Base-by-base conservation (phyloP, 2,888 invertebrate species). In the Scelioninae gen. 1 region DNA sequence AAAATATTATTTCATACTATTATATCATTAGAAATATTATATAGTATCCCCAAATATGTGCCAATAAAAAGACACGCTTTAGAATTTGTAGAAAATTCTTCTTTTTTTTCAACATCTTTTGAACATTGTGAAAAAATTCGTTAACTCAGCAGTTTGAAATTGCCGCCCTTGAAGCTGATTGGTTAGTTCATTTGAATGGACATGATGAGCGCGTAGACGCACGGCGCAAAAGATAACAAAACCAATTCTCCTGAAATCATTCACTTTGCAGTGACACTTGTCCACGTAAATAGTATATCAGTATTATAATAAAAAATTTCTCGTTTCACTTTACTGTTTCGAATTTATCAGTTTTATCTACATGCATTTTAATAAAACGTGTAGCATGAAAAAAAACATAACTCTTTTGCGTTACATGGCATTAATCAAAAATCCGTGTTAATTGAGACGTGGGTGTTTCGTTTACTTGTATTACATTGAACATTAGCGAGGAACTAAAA, bases 201-300 rank as follows among this genome's bases (percentile, higher is more conserved):
- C 23, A 23, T 23, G 23, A 23, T 23, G 23, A 23, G 23, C 23
- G 23, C 23, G 23, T 23, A 23, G n/a, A n/a, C n/a, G 11, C 43
- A 43, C 5, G 1, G 11, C 43, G 43, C 43, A 43, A 43, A 23
- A 23, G 23, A 1, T 23, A 8, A 43, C 43, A 8, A n/a, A 29
- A 49, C 1, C 23, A 23, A 3, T 49, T 29, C 10, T 9, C 29
- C 49, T 49, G 29, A 5, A 49, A 23, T 49, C 23, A 10, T 49
- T 29, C 10, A 9, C n/a, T 32, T 32, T 13, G 8, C 13, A n/a
- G 32, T 7, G 53, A 49, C 16, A 63, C 47, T 63, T 63, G 47
- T 63, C 63, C 63, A 63, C 66, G 68, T 68, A 68, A 55, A 68
- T 56, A 55, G 15, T 45, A 8, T 16, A 43, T 45, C 65, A 32